phyloP scores from a whole-genome alignment of 64 coral and sea anemone genomes.

The Catalaphyllia jardinei region DNA sequence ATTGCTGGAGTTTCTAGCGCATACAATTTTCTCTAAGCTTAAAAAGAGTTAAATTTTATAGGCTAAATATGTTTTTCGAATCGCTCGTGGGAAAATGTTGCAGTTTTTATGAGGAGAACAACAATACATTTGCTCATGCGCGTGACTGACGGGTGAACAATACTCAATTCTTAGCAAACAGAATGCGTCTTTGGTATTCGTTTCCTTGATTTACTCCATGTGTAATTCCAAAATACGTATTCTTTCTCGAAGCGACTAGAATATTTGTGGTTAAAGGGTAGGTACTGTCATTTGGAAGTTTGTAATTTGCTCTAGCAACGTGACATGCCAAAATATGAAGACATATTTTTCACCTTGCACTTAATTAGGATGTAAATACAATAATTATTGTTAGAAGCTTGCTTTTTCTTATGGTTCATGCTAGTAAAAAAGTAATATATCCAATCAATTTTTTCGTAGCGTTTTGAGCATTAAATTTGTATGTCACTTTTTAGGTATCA shows the following conservation, averaged over 20 bases:
- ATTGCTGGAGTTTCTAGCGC: not conserved
- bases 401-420: constrained; percentile 31
- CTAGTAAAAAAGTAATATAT: constrained; percentile 25
- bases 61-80: not conserved
- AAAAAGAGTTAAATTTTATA: not conserved
- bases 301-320: constrained; percentile 28
- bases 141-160: not conserved
- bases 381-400: constrained; percentile 17
- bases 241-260: not conserved
- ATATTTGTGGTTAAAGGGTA: not conserved
- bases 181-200: not conserved
- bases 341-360: constrained; percentile 30
- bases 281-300: not conserved
- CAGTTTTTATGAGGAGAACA: constrained; percentile 22
- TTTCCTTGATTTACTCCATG: not conserved
- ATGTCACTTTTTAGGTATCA: not conserved
- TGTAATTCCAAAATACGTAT: not conserved
- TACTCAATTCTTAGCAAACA: constrained; percentile 13
- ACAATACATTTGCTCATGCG: constrained; percentile 33
- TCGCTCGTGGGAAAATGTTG: constrained; percentile 12
- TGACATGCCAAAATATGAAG: not conserved
- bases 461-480: not conserved
- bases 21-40: not conserved
- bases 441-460: not conserved
- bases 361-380: constrained; percentile 35